A percentile compares a stretch with the other conserved stretches of the same genome.
Evolutionary conservation across 1,140 invertebrate species (phyloP).

Genomic region (Berghia stephanieae): DNA sequence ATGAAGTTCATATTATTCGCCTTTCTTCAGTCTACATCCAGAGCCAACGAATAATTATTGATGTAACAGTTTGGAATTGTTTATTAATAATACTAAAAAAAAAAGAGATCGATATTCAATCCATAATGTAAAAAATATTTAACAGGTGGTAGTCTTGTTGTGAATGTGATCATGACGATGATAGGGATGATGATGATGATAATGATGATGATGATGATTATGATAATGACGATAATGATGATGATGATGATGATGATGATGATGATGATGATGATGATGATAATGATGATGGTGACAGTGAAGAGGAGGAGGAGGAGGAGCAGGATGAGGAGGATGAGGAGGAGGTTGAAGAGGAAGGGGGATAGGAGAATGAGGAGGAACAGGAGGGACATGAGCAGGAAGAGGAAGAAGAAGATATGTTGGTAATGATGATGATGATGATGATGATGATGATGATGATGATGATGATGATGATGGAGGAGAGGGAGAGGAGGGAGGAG

Average conservation of each 20-base stretch:
- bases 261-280: slow-evolving; percentile 25
- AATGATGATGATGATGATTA: not conserved
- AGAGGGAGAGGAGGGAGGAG: not conserved
- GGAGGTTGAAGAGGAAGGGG: not conserved
- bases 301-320: not conserved
- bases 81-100: too few species aligned
- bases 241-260: slow-evolving; percentile 29
- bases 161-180: too few species aligned
- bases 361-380: not conserved
- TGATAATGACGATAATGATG: slow-evolving; percentile 22
- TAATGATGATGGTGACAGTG: not conserved
- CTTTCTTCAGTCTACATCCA: too few species aligned
- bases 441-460: slow-evolving; percentile 14
- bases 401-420: not conserved
- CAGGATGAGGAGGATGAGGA: not conserved
- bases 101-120: too few species aligned
- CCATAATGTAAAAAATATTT: too few species aligned
- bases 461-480: not conserved
- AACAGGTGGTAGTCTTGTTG: too few species aligned
- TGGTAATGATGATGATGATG: slow-evolving; percentile 11
- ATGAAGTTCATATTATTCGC: too few species aligned
- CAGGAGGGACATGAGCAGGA: not conserved
- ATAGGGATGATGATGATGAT: too few species aligned
- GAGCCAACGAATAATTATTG: too few species aligned
- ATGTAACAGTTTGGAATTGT: too few species aligned